Conservation (phyloP, 2,888 invertebrate genomes). For the Pseudococcus jackbeardsleyi region DNA sequence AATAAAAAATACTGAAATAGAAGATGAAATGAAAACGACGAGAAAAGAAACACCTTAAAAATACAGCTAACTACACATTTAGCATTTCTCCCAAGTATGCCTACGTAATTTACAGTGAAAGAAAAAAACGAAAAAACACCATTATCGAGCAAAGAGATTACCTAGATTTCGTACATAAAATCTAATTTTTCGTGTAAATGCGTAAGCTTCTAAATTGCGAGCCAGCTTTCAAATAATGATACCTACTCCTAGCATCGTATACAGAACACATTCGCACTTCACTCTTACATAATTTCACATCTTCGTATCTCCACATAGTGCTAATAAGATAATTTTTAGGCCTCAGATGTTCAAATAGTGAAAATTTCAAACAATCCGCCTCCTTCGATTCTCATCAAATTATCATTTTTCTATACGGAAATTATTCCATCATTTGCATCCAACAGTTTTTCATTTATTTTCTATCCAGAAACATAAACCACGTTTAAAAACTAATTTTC, state of each 20-base stretch:
- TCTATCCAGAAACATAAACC: neutral
- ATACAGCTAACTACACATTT: neutral
- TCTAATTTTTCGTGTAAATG: neutral
- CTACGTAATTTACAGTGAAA: neutral
- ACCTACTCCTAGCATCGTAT: neutral
- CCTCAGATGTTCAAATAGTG: neutral
- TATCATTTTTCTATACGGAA: too few relatives aligned
- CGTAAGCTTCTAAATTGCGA: neutral
- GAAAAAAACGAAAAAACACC: neutral
- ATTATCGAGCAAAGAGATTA: conserved; percentile 3
- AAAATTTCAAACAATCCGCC: neutral
- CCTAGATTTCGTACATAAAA: neutral
- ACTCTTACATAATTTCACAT: conserved; percentile 6
- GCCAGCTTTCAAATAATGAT: neutral
- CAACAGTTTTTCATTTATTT: neutral
- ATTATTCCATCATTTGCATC: neutral
- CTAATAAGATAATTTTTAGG: neutral
- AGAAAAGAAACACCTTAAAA: neutral
- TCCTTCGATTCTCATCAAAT: neutral
- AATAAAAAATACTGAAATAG: neutral
- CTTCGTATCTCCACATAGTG: neutral
- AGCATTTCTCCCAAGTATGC: neutral
- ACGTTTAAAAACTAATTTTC: neutral
- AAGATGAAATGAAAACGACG: neutral
- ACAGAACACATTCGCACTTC: neutral